Evolutionary conservation across 2,797 vertebrate species (phyloP), one percentile per base, ranked within the genome.

Genomic region (Lates japonicus): DNA sequence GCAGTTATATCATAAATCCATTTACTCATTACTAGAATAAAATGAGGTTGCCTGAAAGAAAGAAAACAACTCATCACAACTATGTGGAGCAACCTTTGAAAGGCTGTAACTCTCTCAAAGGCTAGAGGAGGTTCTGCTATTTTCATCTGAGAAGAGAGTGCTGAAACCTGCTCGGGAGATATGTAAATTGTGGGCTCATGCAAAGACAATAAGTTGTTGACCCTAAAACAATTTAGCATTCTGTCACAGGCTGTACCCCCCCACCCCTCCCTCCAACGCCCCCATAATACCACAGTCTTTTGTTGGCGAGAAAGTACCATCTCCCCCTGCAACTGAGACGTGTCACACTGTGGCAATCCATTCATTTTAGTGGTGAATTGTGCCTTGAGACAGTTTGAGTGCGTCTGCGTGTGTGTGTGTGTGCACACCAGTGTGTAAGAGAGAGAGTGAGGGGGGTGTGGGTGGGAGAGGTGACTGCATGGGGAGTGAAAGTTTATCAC

Each of bases 401-500:
- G 78, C 63, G 80, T 70, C 68, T 61, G 72, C 77, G 84, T 74
- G 80, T 65, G 72, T 57, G 73, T 48, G 33, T 55, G 62, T 22
- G 65, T 58, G 67, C 44, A 70, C 12, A 12, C 7, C 12, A 3
- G 13, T 42, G 60, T 22, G 77, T 48, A 68, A 31, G 70, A 57
- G 78, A 44, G 37, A 70, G 84, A 64, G 82, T 33, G 68, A 49
- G 81, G 69, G 81, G 69, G 82, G 55, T 90, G 81, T 67, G 81
- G 69, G 82, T 51, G 91, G 80, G 84, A 58, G 85, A 78, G 82
- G 93, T 93, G 94, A 95, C 92, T 90, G 90, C 90, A 87, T 79
- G 85, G 92, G 92, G 93, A 95, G 94, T n/a, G 94, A 96, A 96
- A 97, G 96, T 97, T 97, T 96, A 96, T 97, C 96, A 96, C 94